A percentile compares a stretch with the other conserved stretches of the same genome.
These are phyloP conservation scores for Gallinago nigripennis DNA, from an alignment of 2,797 vertebrate species.

Conservation along the genomic window DNA sequence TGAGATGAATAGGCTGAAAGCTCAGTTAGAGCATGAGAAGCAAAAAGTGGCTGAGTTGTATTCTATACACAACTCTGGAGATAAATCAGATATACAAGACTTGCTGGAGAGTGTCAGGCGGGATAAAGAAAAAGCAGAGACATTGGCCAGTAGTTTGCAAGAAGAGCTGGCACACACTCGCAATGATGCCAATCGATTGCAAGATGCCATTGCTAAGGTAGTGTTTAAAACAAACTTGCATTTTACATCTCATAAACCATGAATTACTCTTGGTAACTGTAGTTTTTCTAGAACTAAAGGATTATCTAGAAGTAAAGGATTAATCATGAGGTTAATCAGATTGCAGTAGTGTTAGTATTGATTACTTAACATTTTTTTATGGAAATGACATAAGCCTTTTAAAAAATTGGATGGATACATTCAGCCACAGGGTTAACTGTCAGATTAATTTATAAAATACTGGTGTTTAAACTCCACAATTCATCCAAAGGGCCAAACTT, in stretches of 20 bases:
- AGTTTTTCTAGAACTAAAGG: neutral
- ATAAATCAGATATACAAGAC: slow-evolving; percentile 92
- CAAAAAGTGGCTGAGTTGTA: slow-evolving; percentile 92
- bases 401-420: accelerated
- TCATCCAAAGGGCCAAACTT: neutral
- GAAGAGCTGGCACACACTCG: slow-evolving; percentile 89
- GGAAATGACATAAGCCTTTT: neutral
- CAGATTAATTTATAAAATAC: neutral
- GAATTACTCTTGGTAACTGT: neutral
- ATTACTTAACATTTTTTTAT: neutral
- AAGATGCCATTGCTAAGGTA: slow-evolving; percentile 91
- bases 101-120: slow-evolving; percentile 89
- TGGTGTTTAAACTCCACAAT: neutral
- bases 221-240: neutral
- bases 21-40: slow-evolving; percentile 92
- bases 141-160: slow-evolving; percentile 84
- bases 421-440: neutral
- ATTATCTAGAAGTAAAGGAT: neutral
- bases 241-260: neutral
- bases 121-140: slow-evolving; percentile 93
- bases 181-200: slow-evolving; percentile 84
- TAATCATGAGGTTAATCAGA: neutral
- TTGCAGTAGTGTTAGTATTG: neutral
- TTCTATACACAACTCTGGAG: slow-evolving; percentile 91
- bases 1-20: slow-evolving; percentile 88